phyloP scores from a whole-genome alignment of 2,888 invertebrate genomes.

The Epirrhoe tristata region DNA sequence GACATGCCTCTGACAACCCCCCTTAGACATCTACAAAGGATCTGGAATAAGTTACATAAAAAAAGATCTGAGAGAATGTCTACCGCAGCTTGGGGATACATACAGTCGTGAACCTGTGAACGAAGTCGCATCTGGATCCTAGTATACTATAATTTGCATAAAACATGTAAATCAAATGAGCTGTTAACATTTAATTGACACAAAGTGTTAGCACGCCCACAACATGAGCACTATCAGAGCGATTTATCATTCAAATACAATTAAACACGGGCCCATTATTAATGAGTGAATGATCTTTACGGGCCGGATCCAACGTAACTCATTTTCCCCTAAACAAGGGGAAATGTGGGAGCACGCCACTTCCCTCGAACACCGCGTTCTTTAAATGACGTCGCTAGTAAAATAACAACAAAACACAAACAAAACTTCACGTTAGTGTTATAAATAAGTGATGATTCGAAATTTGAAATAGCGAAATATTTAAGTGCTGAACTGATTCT shows the following conservation, averaged over 20 bases:
- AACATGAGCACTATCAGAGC: slow-evolving; percentile 12
- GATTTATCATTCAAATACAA: slow-evolving; percentile 44
- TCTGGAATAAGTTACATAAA: too few species aligned
- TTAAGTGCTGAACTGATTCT: too few species aligned
- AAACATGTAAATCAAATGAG: background rate
- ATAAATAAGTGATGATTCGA: too few species aligned
- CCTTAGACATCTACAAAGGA: too few species aligned
- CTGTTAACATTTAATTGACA: background rate
- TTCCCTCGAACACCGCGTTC: slow-evolving; percentile 21
- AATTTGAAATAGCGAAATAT: too few species aligned
- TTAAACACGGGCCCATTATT: slow-evolving; percentile 33
- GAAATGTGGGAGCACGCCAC: slow-evolving; percentile 36
- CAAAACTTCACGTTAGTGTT: background rate
- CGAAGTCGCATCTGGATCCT: too few species aligned
- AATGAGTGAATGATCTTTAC: slow-evolving; percentile 42
- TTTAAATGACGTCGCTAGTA: background rate
- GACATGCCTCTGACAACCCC: too few species aligned
- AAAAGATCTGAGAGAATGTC: too few species aligned
- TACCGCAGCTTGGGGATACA: too few species aligned
- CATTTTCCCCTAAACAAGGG: slow-evolving; percentile 42
- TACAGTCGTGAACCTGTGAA: too few species aligned
- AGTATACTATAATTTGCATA: background rate
- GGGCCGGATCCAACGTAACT: slow-evolving; percentile 41
- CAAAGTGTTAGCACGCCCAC: background rate
- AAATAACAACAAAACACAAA: background rate